Percentiles rank a stretch among this genome's conserved stretches.
These are phyloP conservation scores for Hanleya hanleyi DNA, from an alignment of 2,888 invertebrate species.

Conservation along the genomic window DNA sequence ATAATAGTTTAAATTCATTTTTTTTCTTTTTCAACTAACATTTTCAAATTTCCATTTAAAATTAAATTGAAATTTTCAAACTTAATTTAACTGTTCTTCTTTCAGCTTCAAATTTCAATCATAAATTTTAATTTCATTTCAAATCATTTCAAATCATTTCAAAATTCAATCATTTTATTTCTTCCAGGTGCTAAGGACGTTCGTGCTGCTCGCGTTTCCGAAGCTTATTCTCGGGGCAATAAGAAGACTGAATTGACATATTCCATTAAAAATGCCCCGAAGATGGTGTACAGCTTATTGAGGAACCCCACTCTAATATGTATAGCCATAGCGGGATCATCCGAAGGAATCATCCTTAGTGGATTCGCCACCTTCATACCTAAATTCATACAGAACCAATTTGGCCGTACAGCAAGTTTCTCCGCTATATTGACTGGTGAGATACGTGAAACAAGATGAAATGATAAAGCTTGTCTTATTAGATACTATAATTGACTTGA, in stretches of 20 bases:
- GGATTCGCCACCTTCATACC: conserved; percentile 83
- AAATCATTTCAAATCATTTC: no score
- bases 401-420: conserved; percentile 79
- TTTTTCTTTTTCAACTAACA: no score
- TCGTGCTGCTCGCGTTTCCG: background rate
- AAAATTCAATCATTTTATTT: no score
- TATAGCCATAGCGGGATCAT: conserved; percentile 80
- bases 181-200: conserved; percentile 1
- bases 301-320: conserved; percentile 75
- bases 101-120: no score
- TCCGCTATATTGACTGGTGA: conserved; percentile 82
- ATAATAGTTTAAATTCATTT: no score
- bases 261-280: background rate
- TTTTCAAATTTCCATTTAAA: no score
- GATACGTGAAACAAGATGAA: background rate
- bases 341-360: conserved; percentile 76
- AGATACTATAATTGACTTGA: no score
- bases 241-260: background rate
- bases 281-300: background rate
- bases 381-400: conserved; percentile 85
- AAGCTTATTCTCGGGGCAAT: background rate
- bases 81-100: no score
- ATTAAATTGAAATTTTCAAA: no score
- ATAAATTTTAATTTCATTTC: no score
- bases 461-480: background rate